These are phyloP conservation scores for Aricia artaxerxes DNA, from an alignment of 2,888 invertebrate species.

Conservation along the genomic window DNA sequence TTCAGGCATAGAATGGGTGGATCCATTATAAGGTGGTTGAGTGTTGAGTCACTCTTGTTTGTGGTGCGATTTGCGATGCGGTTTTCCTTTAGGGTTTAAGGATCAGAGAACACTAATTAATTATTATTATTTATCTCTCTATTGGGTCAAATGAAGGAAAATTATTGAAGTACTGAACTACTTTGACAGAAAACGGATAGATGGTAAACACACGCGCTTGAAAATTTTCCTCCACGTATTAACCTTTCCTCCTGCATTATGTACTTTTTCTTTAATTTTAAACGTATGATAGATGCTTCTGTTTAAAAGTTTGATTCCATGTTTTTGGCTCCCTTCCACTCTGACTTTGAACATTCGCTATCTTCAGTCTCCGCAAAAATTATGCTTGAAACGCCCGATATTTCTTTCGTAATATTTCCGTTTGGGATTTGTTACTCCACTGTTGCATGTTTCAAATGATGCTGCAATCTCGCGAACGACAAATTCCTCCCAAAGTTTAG, in stretches of 20 bases:
- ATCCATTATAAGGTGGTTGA: background rate
- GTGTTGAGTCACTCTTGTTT: background rate
- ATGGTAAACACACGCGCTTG: no score
- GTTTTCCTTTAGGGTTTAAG: background rate
- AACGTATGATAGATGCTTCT: no score
- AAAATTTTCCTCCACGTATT: no score
- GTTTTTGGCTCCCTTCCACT: no score
- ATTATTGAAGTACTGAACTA: background rate
- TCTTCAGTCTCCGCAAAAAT: no score
- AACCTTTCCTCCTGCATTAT: no score
- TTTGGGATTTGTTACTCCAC: background rate
- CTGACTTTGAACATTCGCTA: no score
- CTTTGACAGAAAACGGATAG: no score
- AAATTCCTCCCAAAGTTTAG: slow-evolving; percentile 25
- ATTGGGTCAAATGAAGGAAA: background rate
- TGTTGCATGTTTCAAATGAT: background rate
- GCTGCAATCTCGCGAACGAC: background rate
- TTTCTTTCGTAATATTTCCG: background rate
- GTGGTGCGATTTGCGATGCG: background rate
- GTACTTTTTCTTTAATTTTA: no score
- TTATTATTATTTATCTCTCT: background rate
- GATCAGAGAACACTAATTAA: background rate
- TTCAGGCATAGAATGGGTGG: background rate
- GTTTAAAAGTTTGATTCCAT: no score
- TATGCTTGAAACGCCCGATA: background rate